Evolutionary conservation across 2,113 vertebrate species (phyloP).

Genomic region (Gopherus flavomarginatus): DNA sequence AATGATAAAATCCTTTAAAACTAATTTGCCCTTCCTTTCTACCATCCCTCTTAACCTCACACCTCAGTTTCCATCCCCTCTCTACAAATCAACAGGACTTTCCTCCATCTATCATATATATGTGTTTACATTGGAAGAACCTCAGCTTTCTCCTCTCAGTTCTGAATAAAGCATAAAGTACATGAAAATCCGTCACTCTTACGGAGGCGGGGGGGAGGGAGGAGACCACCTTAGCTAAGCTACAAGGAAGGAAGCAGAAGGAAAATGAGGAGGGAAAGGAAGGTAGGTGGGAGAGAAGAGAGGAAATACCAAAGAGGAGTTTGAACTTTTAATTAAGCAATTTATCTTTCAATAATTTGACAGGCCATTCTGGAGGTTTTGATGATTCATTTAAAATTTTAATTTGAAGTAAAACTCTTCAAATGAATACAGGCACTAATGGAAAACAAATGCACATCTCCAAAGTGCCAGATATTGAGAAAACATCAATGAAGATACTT

Average conservation of each 20-base stretch:
- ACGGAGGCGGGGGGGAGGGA: fast-evolving
- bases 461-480: not conserved
- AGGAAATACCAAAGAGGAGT: not conserved
- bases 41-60: not conserved
- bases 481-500: slow-evolving; percentile 20
- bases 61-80: not conserved
- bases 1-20: not conserved
- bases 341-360: not conserved
- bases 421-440: slow-evolving; percentile 29
- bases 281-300: not conserved
- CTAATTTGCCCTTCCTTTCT: not conserved
- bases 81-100: not conserved
- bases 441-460: slow-evolving; percentile 41
- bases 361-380: not conserved
- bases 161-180: not conserved
- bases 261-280: not conserved
- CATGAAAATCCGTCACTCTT: not conserved
- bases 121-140: not conserved
- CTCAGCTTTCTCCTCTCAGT: not conserved
- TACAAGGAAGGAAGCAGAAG: not conserved
- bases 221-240: not conserved
- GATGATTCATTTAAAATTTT: slow-evolving; percentile 16
- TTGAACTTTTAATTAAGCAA: not conserved
- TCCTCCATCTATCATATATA: fast-evolving
- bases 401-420: not conserved